Evolutionary conservation across 2,888 invertebrate species (phyloP).

Genomic region (Nomada goodeniana): DNA sequence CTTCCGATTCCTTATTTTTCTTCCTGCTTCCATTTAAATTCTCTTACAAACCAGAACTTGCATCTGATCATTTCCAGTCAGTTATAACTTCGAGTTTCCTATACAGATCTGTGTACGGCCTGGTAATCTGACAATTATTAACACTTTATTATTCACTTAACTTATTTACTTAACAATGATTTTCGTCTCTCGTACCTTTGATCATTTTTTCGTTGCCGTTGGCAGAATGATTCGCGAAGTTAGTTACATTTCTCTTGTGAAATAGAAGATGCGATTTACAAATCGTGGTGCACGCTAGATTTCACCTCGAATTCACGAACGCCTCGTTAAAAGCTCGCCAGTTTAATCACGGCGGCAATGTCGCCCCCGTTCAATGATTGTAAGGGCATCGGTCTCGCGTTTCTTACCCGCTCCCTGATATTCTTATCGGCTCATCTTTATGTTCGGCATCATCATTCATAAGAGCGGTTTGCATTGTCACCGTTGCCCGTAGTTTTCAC

Average conservation of each 20-base stretch:
- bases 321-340: neutral
- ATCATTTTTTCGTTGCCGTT: neutral
- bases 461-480: conserved; percentile 42
- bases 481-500: conserved; percentile 45
- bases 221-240: neutral
- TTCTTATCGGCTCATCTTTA: conserved; percentile 37
- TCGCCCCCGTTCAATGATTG: conserved; percentile 26
- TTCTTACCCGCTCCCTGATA: neutral
- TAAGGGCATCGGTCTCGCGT: conserved; percentile 40
- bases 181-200: too few relatives aligned
- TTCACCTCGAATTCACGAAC: neutral
- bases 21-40: neutral
- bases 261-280: too few relatives aligned
- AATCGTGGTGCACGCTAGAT: neutral
- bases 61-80: too few relatives aligned
- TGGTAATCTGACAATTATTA: too few relatives aligned
- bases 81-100: too few relatives aligned
- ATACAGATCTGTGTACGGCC: too few relatives aligned
- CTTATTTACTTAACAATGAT: too few relatives aligned
- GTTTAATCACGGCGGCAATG: conserved; percentile 37
- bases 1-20: neutral
- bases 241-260: too few relatives aligned
- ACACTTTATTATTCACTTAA: too few relatives aligned
- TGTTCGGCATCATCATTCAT: conserved; percentile 48
- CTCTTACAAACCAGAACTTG: neutral